Evolutionary conservation across 2,113 vertebrate species (phyloP).

Genomic region (Agelaius phoeniceus): DNA sequence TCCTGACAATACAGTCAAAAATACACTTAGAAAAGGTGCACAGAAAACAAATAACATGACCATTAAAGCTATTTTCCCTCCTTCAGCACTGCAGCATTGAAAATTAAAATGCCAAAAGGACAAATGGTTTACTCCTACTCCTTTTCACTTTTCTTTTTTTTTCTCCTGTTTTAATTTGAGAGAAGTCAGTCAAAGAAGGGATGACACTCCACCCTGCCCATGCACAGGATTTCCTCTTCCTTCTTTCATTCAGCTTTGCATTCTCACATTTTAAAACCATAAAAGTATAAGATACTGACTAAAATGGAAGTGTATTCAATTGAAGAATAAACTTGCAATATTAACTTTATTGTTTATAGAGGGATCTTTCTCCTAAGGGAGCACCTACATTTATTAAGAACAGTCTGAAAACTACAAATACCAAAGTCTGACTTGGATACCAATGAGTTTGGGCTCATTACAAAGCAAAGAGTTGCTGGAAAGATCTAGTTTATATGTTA

Average conservation of each 20-base stretch:
- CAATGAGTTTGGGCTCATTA: not conserved
- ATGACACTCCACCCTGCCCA: not conserved
- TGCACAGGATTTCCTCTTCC: slow-evolving; percentile 7
- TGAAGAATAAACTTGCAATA: not conserved
- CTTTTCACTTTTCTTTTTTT: not conserved
- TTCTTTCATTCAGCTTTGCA: not conserved
- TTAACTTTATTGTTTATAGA: not conserved
- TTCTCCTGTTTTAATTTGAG: not conserved
- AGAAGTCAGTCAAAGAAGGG: not conserved
- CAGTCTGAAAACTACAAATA: not conserved
- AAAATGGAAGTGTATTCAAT: not conserved
- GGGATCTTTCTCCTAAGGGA: not conserved
- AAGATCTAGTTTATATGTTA: not conserved
- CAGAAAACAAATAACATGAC: not conserved
- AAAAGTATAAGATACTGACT: not conserved
- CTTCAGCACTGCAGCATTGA: not conserved
- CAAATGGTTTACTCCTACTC: not conserved
- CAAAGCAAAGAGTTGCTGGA: not conserved
- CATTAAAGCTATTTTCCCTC: not conserved
- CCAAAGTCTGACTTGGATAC: not conserved
- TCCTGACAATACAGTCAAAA: not conserved
- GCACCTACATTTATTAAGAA: not conserved
- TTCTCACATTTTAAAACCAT: not conserved
- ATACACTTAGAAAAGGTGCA: not conserved
- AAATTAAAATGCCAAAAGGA: not conserved